These are phyloP conservation scores for Anabas testudineus DNA, from an alignment of 2,797 vertebrate species.

Conservation along the genomic window DNA sequence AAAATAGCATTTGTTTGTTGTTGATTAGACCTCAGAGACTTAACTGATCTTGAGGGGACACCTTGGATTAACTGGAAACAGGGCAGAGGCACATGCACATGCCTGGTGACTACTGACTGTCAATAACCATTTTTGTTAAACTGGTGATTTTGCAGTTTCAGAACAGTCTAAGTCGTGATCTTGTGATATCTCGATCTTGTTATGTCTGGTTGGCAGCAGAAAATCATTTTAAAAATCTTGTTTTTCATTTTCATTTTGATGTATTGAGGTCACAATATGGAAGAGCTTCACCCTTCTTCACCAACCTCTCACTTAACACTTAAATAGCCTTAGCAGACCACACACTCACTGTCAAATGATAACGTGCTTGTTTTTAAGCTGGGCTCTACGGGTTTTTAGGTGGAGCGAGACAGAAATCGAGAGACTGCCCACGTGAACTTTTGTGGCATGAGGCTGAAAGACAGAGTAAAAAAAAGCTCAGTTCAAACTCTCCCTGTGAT, in stretches of 20 bases:
- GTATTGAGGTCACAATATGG: constrained; percentile 14
- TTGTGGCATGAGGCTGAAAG: constrained; percentile 6
- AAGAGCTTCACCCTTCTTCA: constrained; percentile 34
- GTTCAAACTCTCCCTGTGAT: constrained; percentile 27
- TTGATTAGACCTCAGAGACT: too few relatives aligned
- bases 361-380: constrained; percentile 43
- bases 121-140: not conserved
- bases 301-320: constrained; percentile 32
- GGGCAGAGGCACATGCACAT: too few relatives aligned
- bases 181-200: not conserved
- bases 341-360: constrained; percentile 44
- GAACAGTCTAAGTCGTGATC: not conserved
- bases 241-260: not conserved
- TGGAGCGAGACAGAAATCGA: constrained; percentile 7
- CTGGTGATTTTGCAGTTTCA: not conserved
- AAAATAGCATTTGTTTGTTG: too few relatives aligned
- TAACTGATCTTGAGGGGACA: too few relatives aligned
- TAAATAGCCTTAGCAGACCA: constrained; percentile 32
- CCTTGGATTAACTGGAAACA: too few relatives aligned
- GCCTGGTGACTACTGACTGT: not conserved
- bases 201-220: too few relatives aligned
- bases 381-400: constrained; percentile 15
- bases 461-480: constrained; percentile 1
- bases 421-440: constrained; percentile 24
- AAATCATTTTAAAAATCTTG: constrained; percentile 1